These are phyloP conservation scores for Psephotus haematonotus DNA, from an alignment of 2,113 vertebrate species.

Conservation along the genomic window DNA sequence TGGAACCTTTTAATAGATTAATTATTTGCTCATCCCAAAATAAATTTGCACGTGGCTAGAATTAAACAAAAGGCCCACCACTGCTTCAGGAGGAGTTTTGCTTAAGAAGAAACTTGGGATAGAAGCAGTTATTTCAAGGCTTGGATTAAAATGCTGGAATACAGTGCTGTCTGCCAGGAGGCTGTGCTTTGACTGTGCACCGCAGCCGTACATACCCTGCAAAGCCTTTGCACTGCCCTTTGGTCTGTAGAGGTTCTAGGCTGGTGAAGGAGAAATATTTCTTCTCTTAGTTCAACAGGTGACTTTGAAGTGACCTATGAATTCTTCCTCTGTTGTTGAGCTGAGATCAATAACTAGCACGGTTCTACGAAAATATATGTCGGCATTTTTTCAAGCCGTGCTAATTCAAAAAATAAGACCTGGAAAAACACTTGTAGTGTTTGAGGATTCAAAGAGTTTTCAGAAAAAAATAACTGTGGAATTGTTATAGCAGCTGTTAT, in stretches of 20 bases:
- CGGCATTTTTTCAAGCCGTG: slow-evolving; percentile 21
- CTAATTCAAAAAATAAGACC: slow-evolving; percentile 22
- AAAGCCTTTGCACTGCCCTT: background rate
- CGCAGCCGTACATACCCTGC: fast-evolving
- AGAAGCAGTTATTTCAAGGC: background rate
- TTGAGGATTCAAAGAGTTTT: slow-evolving; percentile 15
- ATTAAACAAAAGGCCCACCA: slow-evolving; percentile 3
- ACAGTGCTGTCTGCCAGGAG: background rate
- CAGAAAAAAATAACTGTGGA: background rate
- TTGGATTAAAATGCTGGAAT: background rate
- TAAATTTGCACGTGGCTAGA: slow-evolving; percentile 22
- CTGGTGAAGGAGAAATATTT: background rate
- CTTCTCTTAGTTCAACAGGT: slow-evolving; percentile 36
- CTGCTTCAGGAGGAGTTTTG: background rate
- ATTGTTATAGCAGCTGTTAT: slow-evolving; percentile 43
- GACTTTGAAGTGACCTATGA: slow-evolving; percentile 36
- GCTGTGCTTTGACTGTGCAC: background rate
- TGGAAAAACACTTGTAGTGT: slow-evolving; percentile 13
- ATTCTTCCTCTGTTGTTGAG: background rate
- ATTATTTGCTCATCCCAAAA: slow-evolving; percentile 61
- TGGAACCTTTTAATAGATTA: slow-evolving; percentile 56
- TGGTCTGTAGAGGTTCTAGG: background rate
- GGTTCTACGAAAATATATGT: background rate
- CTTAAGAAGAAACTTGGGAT: background rate
- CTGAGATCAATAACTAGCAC: background rate